A percentile compares a stretch with the other conserved stretches of the same genome.
Conservation (phyloP, 2,113 vertebrate genomes). For the Actinemys pallida region DNA sequence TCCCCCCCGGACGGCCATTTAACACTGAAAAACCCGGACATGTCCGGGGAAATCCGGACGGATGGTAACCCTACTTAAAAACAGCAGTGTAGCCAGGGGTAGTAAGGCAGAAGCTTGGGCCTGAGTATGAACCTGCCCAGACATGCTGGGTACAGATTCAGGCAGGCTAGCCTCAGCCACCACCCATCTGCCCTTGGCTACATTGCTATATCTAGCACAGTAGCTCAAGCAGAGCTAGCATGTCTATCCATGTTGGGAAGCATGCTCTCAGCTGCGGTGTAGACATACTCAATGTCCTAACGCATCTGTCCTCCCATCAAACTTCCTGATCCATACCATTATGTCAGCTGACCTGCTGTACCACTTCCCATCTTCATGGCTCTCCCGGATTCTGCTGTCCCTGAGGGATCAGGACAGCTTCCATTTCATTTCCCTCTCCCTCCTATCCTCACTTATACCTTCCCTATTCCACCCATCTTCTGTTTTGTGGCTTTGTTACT, state of each 20-base stretch:
- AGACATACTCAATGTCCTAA: background rate
- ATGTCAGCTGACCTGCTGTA: background rate
- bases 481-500: background rate
- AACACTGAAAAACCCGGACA: too few species aligned
- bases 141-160: background rate
- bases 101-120: background rate
- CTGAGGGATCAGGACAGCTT: background rate
- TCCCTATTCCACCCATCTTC: background rate
- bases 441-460: rapidly evolving
- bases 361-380: background rate
- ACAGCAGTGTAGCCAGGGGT: background rate
- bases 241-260: background rate
- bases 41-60: too few species aligned
- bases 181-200: background rate
- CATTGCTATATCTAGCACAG: background rate
- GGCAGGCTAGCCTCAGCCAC: background rate
- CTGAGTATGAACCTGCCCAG: background rate
- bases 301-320: background rate
- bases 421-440: background rate
- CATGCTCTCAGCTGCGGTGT: background rate
- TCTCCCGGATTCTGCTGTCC: background rate
- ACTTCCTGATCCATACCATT: background rate
- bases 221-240: background rate
- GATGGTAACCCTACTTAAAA: too few species aligned
- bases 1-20: too few species aligned